Conservation (phyloP, 2,113 vertebrate genomes). For the Sciurus niger region DNA sequence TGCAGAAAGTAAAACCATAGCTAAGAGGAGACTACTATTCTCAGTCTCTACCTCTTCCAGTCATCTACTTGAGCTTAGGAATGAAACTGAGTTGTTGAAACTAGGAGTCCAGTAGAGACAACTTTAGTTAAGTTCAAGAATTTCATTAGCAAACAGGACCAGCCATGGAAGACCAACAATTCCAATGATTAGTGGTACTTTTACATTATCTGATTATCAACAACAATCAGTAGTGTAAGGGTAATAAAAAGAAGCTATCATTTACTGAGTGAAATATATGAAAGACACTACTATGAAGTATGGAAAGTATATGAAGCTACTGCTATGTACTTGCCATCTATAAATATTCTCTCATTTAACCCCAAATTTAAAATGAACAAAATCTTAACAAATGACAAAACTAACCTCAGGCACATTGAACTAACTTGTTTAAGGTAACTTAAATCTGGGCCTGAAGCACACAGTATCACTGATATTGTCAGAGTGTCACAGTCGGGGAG, state of each 20-base stretch:
- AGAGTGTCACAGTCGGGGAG: neutral
- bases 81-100: conserved; percentile 39
- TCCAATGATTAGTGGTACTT: neutral
- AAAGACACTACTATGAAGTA: neutral
- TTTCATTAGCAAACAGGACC: conserved; percentile 56
- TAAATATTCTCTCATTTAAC: neutral
- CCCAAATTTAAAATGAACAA: neutral
- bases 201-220: conserved; percentile 33
- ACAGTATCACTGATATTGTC: neutral
- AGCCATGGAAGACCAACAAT: conserved; percentile 54
- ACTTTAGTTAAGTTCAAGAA: conserved; percentile 25
- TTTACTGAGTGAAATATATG: neutral
- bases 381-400: neutral
- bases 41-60: neutral
- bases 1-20: neutral
- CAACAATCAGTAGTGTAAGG: neutral
- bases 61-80: neutral
- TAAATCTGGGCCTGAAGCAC: neutral
- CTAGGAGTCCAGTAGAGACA: neutral
- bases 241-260: neutral
- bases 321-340: neutral
- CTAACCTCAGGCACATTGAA: neutral
- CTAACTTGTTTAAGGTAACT: neutral
- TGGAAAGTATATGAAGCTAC: no score
- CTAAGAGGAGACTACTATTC: neutral